Base-by-base conservation (phyloP, 2,888 invertebrate genomes). In the Malachius bipustulatus region DNA sequence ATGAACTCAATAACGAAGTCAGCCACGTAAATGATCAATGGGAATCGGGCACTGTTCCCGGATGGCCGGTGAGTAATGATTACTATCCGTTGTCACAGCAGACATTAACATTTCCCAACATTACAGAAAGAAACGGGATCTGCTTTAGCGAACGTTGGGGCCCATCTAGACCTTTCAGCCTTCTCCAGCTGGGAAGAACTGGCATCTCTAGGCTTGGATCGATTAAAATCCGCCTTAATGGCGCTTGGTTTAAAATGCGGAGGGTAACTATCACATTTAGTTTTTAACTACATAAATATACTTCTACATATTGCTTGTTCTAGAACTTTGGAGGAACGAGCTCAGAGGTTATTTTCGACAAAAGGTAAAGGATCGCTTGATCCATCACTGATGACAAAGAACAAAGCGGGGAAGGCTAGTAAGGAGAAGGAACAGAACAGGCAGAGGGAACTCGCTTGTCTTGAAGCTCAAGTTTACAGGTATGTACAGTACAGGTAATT, bases 241-340 rank as follows among this genome's bases (percentile, higher is more conserved):
- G 97, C 97, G 3, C 67, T 98, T 11, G 91, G 93, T 0, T 68
- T 99, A 2, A 99, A 99, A 63, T 98, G 98, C 65, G 98, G 98
- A 37, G 98, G 96, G 73, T 75, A 56, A 56, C 57, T 48, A 24
- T 32, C 31, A 19, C 6, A n/a, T 19, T 19, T 6, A 19, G 6
- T 19, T 19, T 19, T 8, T 8, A 19, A 19, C 26, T 31, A 12
- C 2, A 26, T 8, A 13, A 33, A 27, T 13, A 24, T 31, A 11
- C 14, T 16, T 14, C 13, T n/a, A 36, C 24, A 16, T 4, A 30
- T 36, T 14, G 27, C 14, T 11, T 9, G 2, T 11, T 34, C 9
- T 45, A 75, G 77, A 2, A 97, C 97, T 3, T 65, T 98, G 34
- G 94, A 97, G 65, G 96, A 99, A 64, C 71, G 98, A 49, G 98